These are phyloP conservation scores for Xylota segnis DNA, from an alignment of 2,888 invertebrate species.

Conservation along the genomic window DNA sequence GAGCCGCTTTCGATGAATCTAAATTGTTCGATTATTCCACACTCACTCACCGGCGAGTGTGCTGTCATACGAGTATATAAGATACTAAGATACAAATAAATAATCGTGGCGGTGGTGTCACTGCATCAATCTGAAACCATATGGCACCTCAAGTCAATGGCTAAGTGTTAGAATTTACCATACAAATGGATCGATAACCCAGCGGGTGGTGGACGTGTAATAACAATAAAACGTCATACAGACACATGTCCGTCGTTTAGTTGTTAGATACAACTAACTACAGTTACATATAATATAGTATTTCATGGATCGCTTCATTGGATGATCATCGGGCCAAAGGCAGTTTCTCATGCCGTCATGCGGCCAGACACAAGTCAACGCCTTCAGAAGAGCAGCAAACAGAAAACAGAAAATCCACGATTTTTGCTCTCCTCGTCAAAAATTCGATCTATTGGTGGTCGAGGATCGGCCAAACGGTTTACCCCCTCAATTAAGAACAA, in stretches of 20 bases:
- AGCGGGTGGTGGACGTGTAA: conserved; percentile 66
- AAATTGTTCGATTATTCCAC: conserved; percentile 65
- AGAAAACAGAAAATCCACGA: not conserved
- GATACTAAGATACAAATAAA: conserved; percentile 56
- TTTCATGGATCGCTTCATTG: conserved; percentile 36
- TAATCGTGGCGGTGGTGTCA: conserved; percentile 42
- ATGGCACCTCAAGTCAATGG: conserved; percentile 39
- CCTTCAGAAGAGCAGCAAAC: conserved; percentile 13
- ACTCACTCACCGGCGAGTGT: not conserved
- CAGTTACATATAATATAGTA: not conserved
- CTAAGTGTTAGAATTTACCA: conserved; percentile 64
- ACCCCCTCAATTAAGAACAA: conserved; percentile 77
- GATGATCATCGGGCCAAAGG: conserved; percentile 49
- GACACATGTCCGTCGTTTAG: conserved; percentile 22
- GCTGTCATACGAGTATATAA: too few relatives aligned
- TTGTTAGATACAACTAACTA: too few relatives aligned
- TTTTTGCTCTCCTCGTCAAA: conserved; percentile 19
- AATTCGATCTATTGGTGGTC: conserved; percentile 55
- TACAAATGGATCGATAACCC: conserved; percentile 64
- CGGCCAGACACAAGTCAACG: conserved; percentile 65
- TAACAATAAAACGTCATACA: conserved; percentile 63
- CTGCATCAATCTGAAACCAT: not conserved
- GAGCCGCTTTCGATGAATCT: conserved; percentile 66
- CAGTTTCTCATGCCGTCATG: conserved; percentile 58
- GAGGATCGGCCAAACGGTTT: conserved; percentile 13